These are phyloP conservation scores for Heliornis fulica DNA, from an alignment of 2,113 vertebrate species.

Conservation along the genomic window DNA sequence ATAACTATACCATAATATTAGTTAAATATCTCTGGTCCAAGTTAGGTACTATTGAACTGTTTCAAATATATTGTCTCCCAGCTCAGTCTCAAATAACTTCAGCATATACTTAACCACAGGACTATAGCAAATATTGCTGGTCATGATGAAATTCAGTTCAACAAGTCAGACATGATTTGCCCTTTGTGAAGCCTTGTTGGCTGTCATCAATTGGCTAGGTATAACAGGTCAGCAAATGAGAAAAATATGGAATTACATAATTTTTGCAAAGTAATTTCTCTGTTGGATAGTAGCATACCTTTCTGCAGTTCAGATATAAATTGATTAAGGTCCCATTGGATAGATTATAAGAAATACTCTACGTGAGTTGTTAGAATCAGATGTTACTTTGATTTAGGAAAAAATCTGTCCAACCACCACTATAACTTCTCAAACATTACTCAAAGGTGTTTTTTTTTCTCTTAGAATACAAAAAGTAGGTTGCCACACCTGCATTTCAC, in stretches of 20 bases:
- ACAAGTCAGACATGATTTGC: too few relatives aligned
- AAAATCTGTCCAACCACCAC: background rate
- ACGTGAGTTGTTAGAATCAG: background rate
- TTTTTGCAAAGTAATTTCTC: background rate
- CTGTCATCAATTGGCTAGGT: background rate
- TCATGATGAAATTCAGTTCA: background rate
- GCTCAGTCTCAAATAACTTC: background rate
- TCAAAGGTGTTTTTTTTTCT: slow-evolving; percentile 31
- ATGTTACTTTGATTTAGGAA: background rate
- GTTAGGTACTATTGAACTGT: background rate
- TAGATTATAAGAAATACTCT: background rate
- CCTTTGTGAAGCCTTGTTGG: too few relatives aligned
- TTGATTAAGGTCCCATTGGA: background rate
- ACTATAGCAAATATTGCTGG: background rate
- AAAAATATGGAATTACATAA: background rate
- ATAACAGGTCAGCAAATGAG: background rate
- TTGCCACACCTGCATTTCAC: slow-evolving; percentile 52
- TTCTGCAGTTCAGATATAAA: background rate
- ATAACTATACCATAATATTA: background rate
- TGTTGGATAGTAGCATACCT: background rate
- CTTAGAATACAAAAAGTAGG: slow-evolving; percentile 14
- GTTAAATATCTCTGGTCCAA: background rate
- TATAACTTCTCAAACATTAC: slow-evolving; percentile 2
- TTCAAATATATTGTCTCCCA: background rate
- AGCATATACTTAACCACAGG: background rate